A percentile compares a stretch with the other conserved stretches of the same genome.
Conservation (phyloP, 1,140 invertebrate genomes). For the Ditylenchus dipsaci region DNA sequence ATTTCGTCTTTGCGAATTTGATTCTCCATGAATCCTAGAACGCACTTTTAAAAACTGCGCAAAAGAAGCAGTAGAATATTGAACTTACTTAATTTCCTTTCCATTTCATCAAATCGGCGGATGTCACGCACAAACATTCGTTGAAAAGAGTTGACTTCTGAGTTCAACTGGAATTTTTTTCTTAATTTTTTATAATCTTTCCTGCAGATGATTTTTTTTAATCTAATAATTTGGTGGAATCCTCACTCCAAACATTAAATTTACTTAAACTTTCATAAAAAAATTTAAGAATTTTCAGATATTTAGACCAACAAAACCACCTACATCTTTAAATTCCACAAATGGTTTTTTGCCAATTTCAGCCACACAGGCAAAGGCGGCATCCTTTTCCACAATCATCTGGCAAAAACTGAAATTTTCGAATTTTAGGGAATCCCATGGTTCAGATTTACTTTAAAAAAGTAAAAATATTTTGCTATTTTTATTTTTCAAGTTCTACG, state of each 20-base stretch:
- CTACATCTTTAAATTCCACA: constrained; percentile 85
- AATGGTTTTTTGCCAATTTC: constrained; percentile 80
- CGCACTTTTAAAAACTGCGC: too few relatives aligned
- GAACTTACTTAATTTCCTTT: constrained; percentile 72
- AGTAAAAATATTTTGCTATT: background rate
- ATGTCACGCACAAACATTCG: constrained; percentile 84
- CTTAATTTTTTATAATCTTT: too few relatives aligned
- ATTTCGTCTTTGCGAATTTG: constrained; percentile 57
- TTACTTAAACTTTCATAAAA: too few relatives aligned
- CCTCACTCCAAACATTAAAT: too few relatives aligned
- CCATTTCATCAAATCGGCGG: constrained; percentile 83
- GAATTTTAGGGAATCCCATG: too few relatives aligned
- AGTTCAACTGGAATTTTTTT: constrained; percentile 64
- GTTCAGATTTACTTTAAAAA: too few relatives aligned
- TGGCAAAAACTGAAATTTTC: too few relatives aligned
- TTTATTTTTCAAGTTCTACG: background rate
- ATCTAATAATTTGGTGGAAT: too few relatives aligned
- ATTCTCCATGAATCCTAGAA: constrained; percentile 51
- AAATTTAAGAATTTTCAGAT: too few relatives aligned
- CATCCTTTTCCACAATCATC: constrained; percentile 80
- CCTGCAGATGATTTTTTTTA: too few relatives aligned
- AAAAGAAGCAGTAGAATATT: too few relatives aligned
- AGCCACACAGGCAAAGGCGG: constrained; percentile 79
- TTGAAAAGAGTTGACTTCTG: constrained; percentile 79
- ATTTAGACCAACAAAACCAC: too few relatives aligned